A percentile compares a stretch with the other conserved stretches of the same genome.
These are phyloP conservation scores for Acanthoscelides obtectus DNA, from an alignment of 2,888 invertebrate species.

Conservation along the genomic window DNA sequence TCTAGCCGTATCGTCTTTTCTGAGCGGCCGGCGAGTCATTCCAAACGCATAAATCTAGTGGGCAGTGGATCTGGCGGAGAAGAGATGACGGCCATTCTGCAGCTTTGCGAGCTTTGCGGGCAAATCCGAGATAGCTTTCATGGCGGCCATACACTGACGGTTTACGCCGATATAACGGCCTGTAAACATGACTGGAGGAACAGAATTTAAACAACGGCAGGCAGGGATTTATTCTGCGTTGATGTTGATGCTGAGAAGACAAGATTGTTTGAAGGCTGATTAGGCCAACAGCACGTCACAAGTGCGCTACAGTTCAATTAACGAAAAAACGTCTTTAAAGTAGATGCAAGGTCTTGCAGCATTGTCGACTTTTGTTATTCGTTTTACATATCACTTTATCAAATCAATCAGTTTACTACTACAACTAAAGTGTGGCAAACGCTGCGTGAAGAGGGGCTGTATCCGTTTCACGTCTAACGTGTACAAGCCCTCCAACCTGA, in stretches of 20 bases:
- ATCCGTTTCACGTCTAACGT: too few relatives aligned
- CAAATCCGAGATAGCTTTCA: background rate
- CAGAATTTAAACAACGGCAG: background rate
- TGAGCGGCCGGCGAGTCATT: conserved; percentile 1
- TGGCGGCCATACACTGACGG: background rate
- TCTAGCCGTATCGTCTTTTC: background rate
- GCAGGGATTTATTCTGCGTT: background rate
- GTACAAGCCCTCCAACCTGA: too few relatives aligned
- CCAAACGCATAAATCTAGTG: conserved; percentile 37
- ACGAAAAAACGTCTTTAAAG: too few relatives aligned
- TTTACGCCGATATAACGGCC: background rate
- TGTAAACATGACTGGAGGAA: background rate
- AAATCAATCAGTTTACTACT: too few relatives aligned
- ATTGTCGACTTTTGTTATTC: too few relatives aligned
- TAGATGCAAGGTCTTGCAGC: too few relatives aligned
- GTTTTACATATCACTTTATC: too few relatives aligned
- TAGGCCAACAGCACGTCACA: too few relatives aligned
- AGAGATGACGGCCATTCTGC: conserved; percentile 43
- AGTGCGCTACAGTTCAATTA: too few relatives aligned
- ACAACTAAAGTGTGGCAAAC: too few relatives aligned
- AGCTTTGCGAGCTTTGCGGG: conserved; percentile 27
- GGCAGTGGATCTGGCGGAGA: conserved; percentile 37
- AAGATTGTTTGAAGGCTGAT: too few relatives aligned
- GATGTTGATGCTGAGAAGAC: background rate
- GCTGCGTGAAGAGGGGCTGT: too few relatives aligned